Percentiles rank a stretch among this genome's conserved stretches.
Evolutionary conservation across 2,113 vertebrate species (phyloP).

Genomic region (Callipepla squamata): DNA sequence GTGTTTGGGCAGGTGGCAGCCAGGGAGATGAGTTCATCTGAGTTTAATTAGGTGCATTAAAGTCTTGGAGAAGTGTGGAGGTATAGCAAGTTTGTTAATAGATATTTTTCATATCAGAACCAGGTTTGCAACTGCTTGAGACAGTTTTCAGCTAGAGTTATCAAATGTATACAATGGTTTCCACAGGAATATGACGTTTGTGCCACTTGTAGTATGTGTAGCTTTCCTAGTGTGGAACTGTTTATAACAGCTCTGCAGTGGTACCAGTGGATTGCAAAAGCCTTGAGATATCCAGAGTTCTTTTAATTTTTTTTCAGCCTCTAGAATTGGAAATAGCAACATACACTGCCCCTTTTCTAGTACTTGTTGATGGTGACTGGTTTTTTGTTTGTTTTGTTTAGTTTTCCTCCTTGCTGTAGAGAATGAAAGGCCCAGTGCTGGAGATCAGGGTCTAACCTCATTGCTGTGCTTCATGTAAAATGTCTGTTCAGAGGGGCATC

Average conservation of each 20-base stretch:
- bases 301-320: neutral
- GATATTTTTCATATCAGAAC: conserved; percentile 27
- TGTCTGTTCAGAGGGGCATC: neutral
- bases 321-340: neutral
- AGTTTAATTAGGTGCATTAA: conserved; percentile 61
- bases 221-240: neutral
- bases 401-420: neutral
- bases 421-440: neutral
- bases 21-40: conserved; percentile 44
- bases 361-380: neutral
- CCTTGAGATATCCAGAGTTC: neutral
- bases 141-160: conserved; percentile 35
- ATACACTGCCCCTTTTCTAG: neutral
- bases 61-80: neutral
- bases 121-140: neutral
- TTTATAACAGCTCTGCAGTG: neutral
- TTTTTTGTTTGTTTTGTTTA: neutral
- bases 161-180: conserved; percentile 24
- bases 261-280: neutral
- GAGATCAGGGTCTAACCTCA: neutral
- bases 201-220: neutral
- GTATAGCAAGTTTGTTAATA: neutral
- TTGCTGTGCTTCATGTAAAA: neutral
- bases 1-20: conserved; percentile 60
- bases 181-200: neutral